These are phyloP conservation scores for Idris sp. DNA, from an alignment of 1,140 invertebrate genomes.

Conservation along the genomic window DNA sequence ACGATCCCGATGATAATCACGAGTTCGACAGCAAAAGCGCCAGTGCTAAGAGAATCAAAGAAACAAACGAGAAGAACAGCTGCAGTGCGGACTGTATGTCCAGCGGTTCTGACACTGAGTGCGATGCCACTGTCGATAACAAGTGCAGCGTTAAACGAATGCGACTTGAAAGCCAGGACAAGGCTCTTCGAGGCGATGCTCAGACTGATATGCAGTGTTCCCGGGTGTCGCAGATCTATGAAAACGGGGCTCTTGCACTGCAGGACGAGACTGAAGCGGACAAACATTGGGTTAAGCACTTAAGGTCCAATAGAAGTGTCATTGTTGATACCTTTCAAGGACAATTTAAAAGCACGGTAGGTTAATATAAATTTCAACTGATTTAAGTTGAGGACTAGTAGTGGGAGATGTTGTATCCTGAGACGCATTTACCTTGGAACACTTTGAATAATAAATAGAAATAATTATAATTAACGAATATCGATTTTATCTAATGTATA, in stretches of 20 bases:
- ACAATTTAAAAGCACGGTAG: constrained; percentile 85
- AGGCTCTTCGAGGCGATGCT: constrained; percentile 71
- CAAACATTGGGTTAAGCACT: constrained; percentile 82
- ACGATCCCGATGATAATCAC: constrained; percentile 79
- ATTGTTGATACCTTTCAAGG: constrained; percentile 86
- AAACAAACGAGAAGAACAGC: constrained; percentile 75
- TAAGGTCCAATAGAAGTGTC: constrained; percentile 81
- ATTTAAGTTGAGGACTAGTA: too few species aligned
- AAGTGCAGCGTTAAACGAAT: constrained; percentile 78
- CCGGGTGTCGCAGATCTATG: constrained; percentile 63
- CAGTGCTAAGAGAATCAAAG: constrained; percentile 77
- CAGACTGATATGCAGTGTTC: constrained; percentile 56
- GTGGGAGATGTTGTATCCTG: too few species aligned
- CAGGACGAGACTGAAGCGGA: constrained; percentile 79
- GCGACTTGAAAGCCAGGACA: constrained; percentile 77
- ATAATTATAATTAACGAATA: too few species aligned
- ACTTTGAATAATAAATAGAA: too few species aligned
- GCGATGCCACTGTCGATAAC: constrained; percentile 69
- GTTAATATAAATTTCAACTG: too few species aligned
- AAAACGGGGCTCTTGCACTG: constrained; percentile 69
- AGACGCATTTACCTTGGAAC: too few species aligned
- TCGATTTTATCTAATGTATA: too few species aligned
- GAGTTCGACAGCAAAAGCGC: constrained; percentile 76
- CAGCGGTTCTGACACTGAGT: constrained; percentile 70
- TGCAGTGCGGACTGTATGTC: constrained; percentile 66